phyloP scores from a whole-genome alignment of 2,888 invertebrate species.

The Alsophila aescularia region DNA sequence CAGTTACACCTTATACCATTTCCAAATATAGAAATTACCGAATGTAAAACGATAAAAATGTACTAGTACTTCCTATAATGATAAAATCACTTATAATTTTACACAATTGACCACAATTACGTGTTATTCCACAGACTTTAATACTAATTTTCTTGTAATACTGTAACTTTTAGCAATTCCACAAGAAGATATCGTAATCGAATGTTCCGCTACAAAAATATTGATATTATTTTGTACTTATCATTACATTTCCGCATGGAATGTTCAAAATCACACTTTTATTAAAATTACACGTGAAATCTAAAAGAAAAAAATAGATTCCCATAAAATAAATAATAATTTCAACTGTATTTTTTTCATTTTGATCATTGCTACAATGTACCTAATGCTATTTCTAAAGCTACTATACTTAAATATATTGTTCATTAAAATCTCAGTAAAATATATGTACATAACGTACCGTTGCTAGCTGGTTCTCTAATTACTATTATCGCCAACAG shows the following conservation, averaged over 20 bases:
- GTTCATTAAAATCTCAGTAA: conserved; percentile 63
- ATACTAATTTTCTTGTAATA: conserved; percentile 75
- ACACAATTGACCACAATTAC: conserved; percentile 42
- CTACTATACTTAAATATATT: conserved; percentile 67
- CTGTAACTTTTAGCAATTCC: conserved; percentile 74
- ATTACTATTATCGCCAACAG: conserved; percentile 3
- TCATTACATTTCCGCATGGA: conserved; percentile 79
- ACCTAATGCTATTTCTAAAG: conserved; percentile 49
- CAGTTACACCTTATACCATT: conserved; percentile 58
- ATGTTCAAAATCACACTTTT: conserved; percentile 79
- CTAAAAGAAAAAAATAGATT: conserved; percentile 59
- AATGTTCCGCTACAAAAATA: conserved; percentile 78
- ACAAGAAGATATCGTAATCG: conserved; percentile 58
- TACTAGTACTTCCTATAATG: conserved; percentile 58
- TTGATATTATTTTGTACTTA: conserved; percentile 81
- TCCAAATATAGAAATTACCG: conserved; percentile 67
- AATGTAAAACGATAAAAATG: conserved; percentile 73
- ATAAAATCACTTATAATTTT: conserved; percentile 40
- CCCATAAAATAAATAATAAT: conserved; percentile 73
- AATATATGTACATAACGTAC: conserved; percentile 50
- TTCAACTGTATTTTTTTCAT: conserved; percentile 52
- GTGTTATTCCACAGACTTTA: conserved; percentile 50
- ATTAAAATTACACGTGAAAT: conserved; percentile 68
- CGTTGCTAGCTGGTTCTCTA: conserved; percentile 21
- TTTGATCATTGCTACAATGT: conserved; percentile 53